Evolutionary conservation across 2,113 vertebrate genomes (phyloP).

Genomic region (Chlamydotis undulata): DNA sequence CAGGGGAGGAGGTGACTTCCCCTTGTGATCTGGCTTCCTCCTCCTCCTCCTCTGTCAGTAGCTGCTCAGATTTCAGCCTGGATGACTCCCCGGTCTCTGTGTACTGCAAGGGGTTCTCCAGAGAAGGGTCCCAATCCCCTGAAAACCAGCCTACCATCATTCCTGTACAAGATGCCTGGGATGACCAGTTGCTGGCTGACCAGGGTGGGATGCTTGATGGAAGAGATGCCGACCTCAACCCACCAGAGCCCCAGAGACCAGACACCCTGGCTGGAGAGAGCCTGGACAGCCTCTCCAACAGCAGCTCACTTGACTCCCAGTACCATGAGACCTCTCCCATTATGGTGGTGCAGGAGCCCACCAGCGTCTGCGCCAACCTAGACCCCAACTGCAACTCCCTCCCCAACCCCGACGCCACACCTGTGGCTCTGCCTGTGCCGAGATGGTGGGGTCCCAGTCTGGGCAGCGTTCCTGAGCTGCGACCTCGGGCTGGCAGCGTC

Average conservation of each 20-base stretch:
- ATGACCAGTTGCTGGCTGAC: neutral
- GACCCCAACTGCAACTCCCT: slow-evolving; percentile 79
- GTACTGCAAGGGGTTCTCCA: slow-evolving; percentile 72
- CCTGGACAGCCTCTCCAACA: slow-evolving; percentile 75
- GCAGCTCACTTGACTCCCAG: slow-evolving; percentile 25
- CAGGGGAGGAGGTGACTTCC: slow-evolving; percentile 82
- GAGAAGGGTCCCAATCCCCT: slow-evolving; percentile 56
- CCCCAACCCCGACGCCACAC: neutral
- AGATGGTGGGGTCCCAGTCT: neutral
- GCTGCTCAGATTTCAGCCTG: slow-evolving; percentile 91
- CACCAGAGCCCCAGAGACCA: rapidly evolving
- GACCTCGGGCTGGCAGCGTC: neutral
- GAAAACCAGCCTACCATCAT: slow-evolving; percentile 21
- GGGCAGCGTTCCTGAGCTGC: neutral
- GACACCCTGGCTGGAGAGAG: neutral
- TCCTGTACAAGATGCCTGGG: slow-evolving; percentile 16
- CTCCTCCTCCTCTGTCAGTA: slow-evolving; percentile 88
- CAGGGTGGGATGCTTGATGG: neutral
- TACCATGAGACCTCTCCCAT: neutral
- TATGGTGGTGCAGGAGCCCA: rapidly evolving
- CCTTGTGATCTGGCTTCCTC: slow-evolving; percentile 82
- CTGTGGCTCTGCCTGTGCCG: rapidly evolving
- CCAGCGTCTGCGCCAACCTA: neutral
- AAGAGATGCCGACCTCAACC: neutral
- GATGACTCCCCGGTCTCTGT: slow-evolving; percentile 85